phyloP scores from a whole-genome alignment of 2,797 vertebrate species.

The Peromyscus aztecus region DNA sequence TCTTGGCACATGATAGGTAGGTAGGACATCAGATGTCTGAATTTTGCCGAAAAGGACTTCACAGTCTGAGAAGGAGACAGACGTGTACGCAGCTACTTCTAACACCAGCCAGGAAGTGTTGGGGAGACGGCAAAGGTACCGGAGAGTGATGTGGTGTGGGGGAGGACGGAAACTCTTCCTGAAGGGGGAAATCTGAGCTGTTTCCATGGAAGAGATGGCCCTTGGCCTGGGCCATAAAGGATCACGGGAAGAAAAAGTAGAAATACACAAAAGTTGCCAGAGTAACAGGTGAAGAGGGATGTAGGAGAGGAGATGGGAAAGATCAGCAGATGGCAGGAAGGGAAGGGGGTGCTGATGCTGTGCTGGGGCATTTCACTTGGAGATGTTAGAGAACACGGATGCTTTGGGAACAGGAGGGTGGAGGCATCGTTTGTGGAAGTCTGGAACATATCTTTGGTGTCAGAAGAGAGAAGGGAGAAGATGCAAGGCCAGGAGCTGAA shows the following conservation, averaged over 20 bases:
- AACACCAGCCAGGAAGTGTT: conserved; percentile 63
- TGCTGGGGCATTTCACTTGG: background rate
- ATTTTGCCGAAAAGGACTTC: conserved; percentile 61
- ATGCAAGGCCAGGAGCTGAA: background rate
- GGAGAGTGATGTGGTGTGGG: background rate
- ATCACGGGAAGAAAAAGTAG: conserved; percentile 47
- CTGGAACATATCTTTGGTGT: conserved; percentile 30
- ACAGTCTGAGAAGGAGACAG: conserved; percentile 61
- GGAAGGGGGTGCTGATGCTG: background rate
- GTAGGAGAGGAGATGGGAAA: background rate
- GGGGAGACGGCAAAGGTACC: conserved; percentile 12
- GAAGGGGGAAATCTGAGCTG: background rate
- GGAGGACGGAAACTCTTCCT: background rate
- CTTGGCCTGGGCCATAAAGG: conserved; percentile 31
- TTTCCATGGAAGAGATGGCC: conserved; percentile 32
- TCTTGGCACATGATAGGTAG: background rate
- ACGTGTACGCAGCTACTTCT: conserved; percentile 8
- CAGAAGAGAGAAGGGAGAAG: conserved; percentile 32
- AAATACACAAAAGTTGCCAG: background rate
- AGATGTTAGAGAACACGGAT: background rate
- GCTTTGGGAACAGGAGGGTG: conserved; percentile 10
- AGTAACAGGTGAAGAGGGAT: background rate
- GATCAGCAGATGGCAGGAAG: background rate
- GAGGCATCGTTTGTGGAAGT: background rate
- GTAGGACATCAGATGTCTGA: conserved; percentile 31